Conservation (phyloP, 2,888 invertebrate genomes). For the Agrochola lota region DNA sequence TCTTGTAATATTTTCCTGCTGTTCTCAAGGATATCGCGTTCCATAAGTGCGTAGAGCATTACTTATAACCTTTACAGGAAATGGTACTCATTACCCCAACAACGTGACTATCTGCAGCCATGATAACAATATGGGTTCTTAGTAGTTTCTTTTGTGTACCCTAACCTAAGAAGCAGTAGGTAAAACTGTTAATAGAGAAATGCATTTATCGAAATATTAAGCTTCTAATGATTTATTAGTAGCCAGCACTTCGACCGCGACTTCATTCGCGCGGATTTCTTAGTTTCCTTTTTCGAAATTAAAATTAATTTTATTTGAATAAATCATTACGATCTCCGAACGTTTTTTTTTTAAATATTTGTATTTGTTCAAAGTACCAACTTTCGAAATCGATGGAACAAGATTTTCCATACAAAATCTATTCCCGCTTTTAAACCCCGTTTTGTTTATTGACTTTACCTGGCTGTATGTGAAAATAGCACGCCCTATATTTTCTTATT, state of each 20-base stretch:
- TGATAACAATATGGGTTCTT: background rate
- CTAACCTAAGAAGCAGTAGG: background rate
- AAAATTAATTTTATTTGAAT: too few relatives aligned
- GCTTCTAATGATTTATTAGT: background rate
- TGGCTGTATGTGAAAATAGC: background rate
- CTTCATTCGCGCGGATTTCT: background rate
- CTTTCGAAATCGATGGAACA: background rate
- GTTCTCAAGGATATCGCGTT: conserved; percentile 23
- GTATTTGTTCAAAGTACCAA: too few relatives aligned
- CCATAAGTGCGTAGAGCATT: conserved; percentile 24
- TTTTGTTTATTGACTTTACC: background rate
- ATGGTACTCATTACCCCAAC: conserved; percentile 31
- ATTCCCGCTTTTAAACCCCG: background rate
- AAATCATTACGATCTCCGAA: background rate
- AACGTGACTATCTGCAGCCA: conserved; percentile 21
- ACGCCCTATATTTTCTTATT: background rate
- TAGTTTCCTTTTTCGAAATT: background rate
- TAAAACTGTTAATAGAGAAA: background rate
- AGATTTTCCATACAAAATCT: background rate
- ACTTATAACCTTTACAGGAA: conserved; percentile 27
- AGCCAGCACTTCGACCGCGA: background rate
- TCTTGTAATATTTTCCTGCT: conserved; percentile 26
- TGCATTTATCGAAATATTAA: background rate
- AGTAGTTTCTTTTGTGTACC: background rate
- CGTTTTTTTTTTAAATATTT: background rate